phyloP scores from a whole-genome alignment of 2,113 vertebrate genomes.

The Gnathonemus longibarbis region DNA sequence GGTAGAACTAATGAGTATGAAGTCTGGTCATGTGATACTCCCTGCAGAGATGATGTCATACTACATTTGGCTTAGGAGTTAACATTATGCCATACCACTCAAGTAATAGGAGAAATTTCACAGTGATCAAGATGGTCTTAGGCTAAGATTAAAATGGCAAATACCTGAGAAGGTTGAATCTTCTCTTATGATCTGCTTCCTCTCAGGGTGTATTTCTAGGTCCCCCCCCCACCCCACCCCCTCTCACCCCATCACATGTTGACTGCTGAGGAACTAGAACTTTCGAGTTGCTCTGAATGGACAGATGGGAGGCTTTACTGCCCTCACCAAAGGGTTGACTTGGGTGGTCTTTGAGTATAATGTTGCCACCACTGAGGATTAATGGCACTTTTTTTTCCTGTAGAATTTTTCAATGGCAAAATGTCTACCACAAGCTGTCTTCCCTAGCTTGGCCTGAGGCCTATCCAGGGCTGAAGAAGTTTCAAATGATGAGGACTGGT shows the following conservation, averaged over 20 bases:
- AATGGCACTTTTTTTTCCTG: not conserved
- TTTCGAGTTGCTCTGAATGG: not conserved
- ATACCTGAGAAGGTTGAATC: not conserved
- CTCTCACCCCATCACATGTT: not conserved
- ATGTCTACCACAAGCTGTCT: not conserved
- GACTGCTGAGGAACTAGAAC: not conserved
- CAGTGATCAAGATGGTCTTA: not conserved
- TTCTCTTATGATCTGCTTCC: not conserved
- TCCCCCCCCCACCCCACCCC: not conserved
- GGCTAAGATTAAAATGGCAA: not conserved
- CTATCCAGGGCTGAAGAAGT: not conserved
- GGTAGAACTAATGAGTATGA: not conserved
- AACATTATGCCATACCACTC: not conserved
- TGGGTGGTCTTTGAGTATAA: conserved; percentile 10
- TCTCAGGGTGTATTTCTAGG: not conserved
- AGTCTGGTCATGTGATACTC: not conserved
- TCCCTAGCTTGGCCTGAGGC: not conserved
- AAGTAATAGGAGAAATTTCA: not conserved
- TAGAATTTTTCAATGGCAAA: not conserved
- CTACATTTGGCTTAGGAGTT: not conserved
- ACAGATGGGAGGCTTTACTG: conserved; percentile 4
- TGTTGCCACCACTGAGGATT: not conserved
- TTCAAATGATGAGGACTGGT: not conserved
- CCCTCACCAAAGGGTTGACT: not conserved
- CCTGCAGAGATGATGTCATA: not conserved